Conservation (phyloP, 2,888 invertebrate species). For the Zaprionus obscuricornis region DNA sequence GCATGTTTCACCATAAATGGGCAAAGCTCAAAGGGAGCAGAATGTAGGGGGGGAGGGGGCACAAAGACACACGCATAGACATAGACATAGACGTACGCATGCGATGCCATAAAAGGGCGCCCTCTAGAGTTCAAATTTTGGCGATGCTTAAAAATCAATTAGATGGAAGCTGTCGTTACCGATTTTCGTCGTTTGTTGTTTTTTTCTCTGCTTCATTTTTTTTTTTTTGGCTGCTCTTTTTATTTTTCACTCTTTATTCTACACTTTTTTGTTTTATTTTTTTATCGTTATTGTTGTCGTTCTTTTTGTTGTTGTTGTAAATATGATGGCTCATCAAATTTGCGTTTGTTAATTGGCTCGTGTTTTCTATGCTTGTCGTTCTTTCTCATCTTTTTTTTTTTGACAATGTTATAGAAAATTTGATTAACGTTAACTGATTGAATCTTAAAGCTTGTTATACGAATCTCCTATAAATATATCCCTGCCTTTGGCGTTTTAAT, state of each 20-base stretch:
- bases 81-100: neutral
- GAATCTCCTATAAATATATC: no score
- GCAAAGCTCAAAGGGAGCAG: slow-evolving; percentile 1
- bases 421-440: slow-evolving; percentile 56
- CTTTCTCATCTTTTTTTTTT: slow-evolving; percentile 22
- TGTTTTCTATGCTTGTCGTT: slow-evolving; percentile 21
- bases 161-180: slow-evolving; percentile 45
- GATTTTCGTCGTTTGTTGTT: slow-evolving; percentile 24
- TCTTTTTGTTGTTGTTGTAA: neutral
- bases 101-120: slow-evolving; percentile 44
- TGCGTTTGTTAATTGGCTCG: slow-evolving; percentile 54
- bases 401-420: slow-evolving; percentile 32
- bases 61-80: slow-evolving; percentile 2
- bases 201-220: slow-evolving; percentile 7
- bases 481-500: neutral
- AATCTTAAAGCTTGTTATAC: slow-evolving; percentile 24
- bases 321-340: slow-evolving; percentile 58
- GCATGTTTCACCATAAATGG: slow-evolving; percentile 54
- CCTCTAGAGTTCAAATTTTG: slow-evolving; percentile 39
- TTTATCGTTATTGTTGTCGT: no score
- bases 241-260: slow-evolving; percentile 13
- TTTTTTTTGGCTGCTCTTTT: neutral
- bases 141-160: slow-evolving; percentile 58
- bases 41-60: slow-evolving; percentile 9
- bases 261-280: no score